Conservation (phyloP, 2,888 invertebrate genomes). For the Steinernema carpocapsae region DNA sequence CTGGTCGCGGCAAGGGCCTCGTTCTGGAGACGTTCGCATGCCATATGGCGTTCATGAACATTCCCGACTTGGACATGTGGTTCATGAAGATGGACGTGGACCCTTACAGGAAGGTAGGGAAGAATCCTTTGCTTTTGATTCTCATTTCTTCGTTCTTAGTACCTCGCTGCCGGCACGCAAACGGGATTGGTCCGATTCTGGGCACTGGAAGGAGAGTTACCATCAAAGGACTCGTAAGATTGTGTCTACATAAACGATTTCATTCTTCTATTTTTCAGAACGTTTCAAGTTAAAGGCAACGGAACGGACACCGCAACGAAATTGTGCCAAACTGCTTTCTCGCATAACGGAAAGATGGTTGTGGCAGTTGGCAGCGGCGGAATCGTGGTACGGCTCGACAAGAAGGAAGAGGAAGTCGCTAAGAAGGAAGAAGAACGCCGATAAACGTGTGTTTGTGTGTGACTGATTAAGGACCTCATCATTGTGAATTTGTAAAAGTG, state of each 20-base stretch:
- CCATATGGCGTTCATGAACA: conserved; percentile 41
- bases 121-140: too few species aligned
- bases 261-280: background rate
- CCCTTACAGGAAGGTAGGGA: conserved; percentile 42
- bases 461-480: too few species aligned
- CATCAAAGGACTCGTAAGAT: background rate
- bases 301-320: background rate
- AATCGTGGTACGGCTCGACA: background rate
- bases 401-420: background rate
- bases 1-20: conserved; percentile 39
- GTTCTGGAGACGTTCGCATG: conserved; percentile 46
- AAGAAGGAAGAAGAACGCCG: too few species aligned
- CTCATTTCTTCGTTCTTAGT: conserved; percentile 37
- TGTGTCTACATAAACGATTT: background rate
- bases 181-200: conserved; percentile 48
- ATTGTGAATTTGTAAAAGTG: too few species aligned
- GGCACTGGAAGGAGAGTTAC: conserved; percentile 28
- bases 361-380: background rate
- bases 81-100: conserved; percentile 61
- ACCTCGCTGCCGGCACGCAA: conserved; percentile 48
- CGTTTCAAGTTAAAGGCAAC: background rate
- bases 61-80: conserved; percentile 52
- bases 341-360: background rate
- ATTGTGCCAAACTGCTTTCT: conserved; percentile 8
- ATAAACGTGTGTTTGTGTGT: too few species aligned